Base-by-base conservation (phyloP, 2,797 vertebrate species). In the Pipistrellus pipistrellus region DNA sequence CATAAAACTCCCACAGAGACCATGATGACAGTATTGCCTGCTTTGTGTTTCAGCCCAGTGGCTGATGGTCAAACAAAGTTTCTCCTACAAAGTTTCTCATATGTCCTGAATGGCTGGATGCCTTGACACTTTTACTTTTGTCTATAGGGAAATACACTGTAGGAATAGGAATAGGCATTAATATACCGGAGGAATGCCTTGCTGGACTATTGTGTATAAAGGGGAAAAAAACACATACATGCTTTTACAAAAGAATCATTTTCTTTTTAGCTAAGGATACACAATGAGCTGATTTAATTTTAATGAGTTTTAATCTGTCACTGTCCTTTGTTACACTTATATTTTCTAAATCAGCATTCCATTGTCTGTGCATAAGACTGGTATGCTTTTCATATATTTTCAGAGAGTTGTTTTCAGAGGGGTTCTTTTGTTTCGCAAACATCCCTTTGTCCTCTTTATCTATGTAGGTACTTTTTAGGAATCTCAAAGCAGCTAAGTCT, bases 241-340 rank as follows among this genome's bases (percentile, higher is more conserved):
- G 62, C 94, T 96, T 96, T 96, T 93, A 95, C 51, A 91, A 92
- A 97, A 88, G 90, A 96, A 93, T 92, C 35, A 88, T 96, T 97
- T 97, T 96, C 44, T 57, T 94, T 93, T 96, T 90, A 95, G 94
- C 72, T 85, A 94, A 95, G 46, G 90, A 62, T 90, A 89, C 53
- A 95, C 81, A 97, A 91, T 91, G 68, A 95, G 57, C 55, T 96
- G 85, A 90, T 95, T 96, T 96, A 92, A 90, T 92, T 97, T 97
- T 97, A 97, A 96, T 95, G 96, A 97, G 90, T 94, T 97, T 95
- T 93, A 96, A 96, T 96, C 92, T 93, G 96, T 96, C 96, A 96
- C 93, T 97, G 96, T 96, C 93, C 51, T 23, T 78, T 91, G 92
- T 95, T 62, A 76, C 35, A 85, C 94, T 93, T 93, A 59, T 68